Base-by-base conservation (phyloP, 2,797 vertebrate genomes). In the Gymnocypris eckloni region DNA sequence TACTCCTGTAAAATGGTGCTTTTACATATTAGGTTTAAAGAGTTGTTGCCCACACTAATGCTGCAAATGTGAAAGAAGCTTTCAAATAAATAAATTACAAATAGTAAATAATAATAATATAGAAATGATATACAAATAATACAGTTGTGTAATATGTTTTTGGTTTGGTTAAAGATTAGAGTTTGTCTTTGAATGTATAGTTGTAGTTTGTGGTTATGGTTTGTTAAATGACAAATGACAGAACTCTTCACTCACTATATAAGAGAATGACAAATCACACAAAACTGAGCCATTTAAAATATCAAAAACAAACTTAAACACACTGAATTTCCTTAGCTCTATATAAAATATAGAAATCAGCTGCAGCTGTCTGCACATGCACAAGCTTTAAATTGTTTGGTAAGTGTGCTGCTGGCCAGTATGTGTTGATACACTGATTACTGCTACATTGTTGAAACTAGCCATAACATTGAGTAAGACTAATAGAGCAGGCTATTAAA, bases 341-440 rank as follows among this genome's bases (percentile, higher is more conserved):
- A 75, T 43, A 70, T 64, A 54, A 72, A n/a, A 78, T 6, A 45
- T 61, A 20, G 45, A 33, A 43, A 75, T 76, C 11, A 80, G 69
- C 75, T 64, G 48, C 18, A 22, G 64, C 61, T 15, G 66, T 75
- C 50, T 52, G 45, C 48, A 54, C 72, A 81, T 39, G n/a, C n/a
- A 45, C 33, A 84, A 56, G 48, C 67, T 12, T 37, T 64, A 64
- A 64, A 80, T 59, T 48, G 56, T 70, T 41, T 80, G 48, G 56
- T 66, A 86, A 77, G 28, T 81, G 71, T 82, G 39, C 56, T 67
- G 66, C 85, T 73, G 71, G 67, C 66, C 54, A 39, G 33, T 43
- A 18, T 16, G 50, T 72, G 86, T 56, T 82, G 79, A 85, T 72
- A 76, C 22, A 79, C 80, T 72, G 43, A 84, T 76, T 79, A 61